Conservation (phyloP, 2,888 invertebrate species). For the Xylota sylvarum region DNA sequence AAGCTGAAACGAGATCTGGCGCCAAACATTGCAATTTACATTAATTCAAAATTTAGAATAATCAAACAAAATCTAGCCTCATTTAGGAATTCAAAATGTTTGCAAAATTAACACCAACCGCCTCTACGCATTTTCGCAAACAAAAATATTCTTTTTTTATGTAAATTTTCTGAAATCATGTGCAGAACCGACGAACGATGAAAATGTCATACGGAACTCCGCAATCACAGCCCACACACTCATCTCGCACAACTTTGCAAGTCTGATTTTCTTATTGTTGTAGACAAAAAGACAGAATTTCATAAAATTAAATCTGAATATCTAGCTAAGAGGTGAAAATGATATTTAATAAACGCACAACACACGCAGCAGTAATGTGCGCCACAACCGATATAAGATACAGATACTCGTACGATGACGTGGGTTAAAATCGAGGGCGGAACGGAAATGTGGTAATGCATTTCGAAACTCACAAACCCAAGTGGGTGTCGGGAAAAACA, state of each 20-base stretch:
- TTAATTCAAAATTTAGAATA: no score
- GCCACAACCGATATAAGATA: background rate
- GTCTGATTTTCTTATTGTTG: conserved; percentile 13
- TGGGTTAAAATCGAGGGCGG: conserved; percentile 63
- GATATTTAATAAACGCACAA: conserved; percentile 67
- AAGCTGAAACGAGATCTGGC: no score
- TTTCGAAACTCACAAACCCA: conserved; percentile 53
- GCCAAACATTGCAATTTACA: no score
- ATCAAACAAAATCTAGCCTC: background rate
- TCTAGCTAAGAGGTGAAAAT: conserved; percentile 52
- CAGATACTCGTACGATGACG: conserved; percentile 21
- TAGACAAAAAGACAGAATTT: conserved; percentile 40
- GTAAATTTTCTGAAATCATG: background rate
- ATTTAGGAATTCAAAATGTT: background rate
- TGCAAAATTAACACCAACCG: background rate
- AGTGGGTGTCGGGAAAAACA: conserved; percentile 52
- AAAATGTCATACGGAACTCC: conserved; percentile 18
- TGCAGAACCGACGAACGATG: background rate
- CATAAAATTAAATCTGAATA: conserved; percentile 55
- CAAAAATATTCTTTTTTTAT: background rate
- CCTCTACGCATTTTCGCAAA: background rate
- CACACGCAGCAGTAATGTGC: conserved; percentile 33
- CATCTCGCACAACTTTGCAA: conserved; percentile 9
- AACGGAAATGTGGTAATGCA: conserved; percentile 71
- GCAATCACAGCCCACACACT: conserved; percentile 27